Conservation (phyloP, 2,113 vertebrate genomes). For the Pipra filicauda region DNA sequence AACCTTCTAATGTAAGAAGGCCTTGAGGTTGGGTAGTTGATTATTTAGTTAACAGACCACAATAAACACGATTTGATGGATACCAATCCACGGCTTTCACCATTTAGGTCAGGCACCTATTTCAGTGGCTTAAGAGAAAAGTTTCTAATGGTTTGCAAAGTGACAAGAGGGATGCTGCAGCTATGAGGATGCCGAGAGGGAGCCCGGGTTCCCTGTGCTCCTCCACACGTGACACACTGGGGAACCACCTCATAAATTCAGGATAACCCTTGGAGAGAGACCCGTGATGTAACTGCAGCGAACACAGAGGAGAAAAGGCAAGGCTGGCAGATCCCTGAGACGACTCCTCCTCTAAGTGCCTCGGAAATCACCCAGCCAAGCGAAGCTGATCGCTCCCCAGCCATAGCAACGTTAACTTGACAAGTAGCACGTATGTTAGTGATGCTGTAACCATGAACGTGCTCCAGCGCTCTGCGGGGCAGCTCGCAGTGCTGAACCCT, state of each 20-base stretch:
- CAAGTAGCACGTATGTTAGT: neutral
- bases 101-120: neutral
- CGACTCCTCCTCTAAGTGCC: neutral
- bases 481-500: neutral
- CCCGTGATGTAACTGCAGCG: neutral
- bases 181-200: neutral
- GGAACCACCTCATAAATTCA: neutral
- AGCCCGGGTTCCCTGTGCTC: neutral
- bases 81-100: neutral
- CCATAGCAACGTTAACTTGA: neutral
- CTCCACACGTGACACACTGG: neutral
- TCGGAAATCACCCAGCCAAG: neutral
- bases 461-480: neutral
- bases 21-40: neutral
- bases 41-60: neutral
- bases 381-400: neutral
- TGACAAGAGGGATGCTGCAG: neutral
- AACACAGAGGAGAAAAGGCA: fast-evolving
- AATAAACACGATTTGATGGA: neutral
- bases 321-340: neutral
- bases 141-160: neutral
- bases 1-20: neutral
- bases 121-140: neutral
- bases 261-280: neutral
- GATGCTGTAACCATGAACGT: neutral